phyloP scores from a whole-genome alignment of 2,113 vertebrate genomes.

The Neolamprologus longior region DNA sequence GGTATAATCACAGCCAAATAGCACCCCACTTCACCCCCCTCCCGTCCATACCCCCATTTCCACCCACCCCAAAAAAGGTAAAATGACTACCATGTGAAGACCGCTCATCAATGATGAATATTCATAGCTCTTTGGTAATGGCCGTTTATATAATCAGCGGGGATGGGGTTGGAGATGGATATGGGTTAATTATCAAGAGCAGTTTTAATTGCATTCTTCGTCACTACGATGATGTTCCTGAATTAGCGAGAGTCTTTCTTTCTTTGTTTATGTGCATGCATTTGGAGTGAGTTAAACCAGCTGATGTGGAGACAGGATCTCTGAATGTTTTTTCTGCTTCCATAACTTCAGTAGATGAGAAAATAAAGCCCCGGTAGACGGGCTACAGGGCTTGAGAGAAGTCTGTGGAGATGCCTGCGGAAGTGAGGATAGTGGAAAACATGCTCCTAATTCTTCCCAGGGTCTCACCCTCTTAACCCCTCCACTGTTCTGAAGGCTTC shows the following conservation, averaged over 20 bases:
- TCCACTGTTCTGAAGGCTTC: conserved; percentile 52
- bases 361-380: conserved; percentile 25
- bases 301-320: conserved; percentile 7
- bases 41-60: not conserved
- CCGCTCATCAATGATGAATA: conserved; percentile 55
- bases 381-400: conserved; percentile 5
- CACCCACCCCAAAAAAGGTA: conserved; percentile 41
- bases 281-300: not conserved
- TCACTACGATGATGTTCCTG: conserved; percentile 44
- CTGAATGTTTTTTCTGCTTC: not conserved
- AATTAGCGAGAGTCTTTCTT: conserved; percentile 37
- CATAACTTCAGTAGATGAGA: conserved; percentile 39
- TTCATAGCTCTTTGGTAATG: conserved; percentile 54
- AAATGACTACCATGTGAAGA: conserved; percentile 48
- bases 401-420: conserved; percentile 46
- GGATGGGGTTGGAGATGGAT: conserved; percentile 58
- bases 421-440: conserved; percentile 54
- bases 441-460: conserved; percentile 56
- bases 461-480: conserved; percentile 64
- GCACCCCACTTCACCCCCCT: not conserved
- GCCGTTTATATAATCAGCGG: conserved; percentile 60
- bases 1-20: conserved; percentile 32
- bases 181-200: conserved; percentile 67
- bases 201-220: conserved; percentile 66
- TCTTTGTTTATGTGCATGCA: not conserved